phyloP scores from a whole-genome alignment of 2,113 vertebrate genomes.

The Heteronetta atricapilla region DNA sequence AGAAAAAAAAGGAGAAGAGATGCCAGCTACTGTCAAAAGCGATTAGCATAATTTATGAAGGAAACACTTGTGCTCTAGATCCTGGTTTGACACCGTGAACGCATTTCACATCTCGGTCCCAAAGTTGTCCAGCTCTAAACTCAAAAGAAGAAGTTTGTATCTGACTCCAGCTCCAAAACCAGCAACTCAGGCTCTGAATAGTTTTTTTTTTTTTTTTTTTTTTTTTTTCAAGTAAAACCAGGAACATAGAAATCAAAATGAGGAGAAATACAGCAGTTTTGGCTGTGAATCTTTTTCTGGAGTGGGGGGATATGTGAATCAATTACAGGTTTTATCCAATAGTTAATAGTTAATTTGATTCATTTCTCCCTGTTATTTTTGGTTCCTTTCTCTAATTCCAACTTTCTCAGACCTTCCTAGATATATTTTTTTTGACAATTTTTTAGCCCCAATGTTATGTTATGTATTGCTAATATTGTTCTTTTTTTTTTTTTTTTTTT shows the following conservation, averaged over 20 bases:
- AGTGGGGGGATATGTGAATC: not conserved
- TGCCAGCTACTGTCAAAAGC: slow-evolving; percentile 22
- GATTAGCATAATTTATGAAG: slow-evolving; percentile 9
- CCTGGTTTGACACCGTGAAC: not conserved
- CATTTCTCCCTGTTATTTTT: accelerated
- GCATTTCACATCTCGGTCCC: not conserved
- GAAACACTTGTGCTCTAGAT: slow-evolving; percentile 6
- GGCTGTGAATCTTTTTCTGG: not conserved
- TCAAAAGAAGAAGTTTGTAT: not conserved
- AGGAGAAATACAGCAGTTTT: not conserved
- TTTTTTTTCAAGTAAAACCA: not conserved
- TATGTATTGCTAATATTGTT: not conserved
- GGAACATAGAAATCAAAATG: not conserved
- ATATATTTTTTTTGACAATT: not conserved
- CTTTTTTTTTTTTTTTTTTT: not conserved
- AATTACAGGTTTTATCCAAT: not conserved
- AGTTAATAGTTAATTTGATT: not conserved
- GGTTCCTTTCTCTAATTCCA: not conserved
- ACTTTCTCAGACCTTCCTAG: not conserved
- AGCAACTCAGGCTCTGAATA: not conserved
- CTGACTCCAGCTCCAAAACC: slow-evolving; percentile 6
- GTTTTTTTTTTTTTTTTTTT: not conserved
- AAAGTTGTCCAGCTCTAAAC: not conserved
- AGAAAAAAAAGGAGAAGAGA: not conserved
- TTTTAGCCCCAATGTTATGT: not conserved